Percentiles rank a stretch among this genome's conserved stretches.
Evolutionary conservation across 2,797 vertebrate genomes (phyloP).

Genomic region (Spinibarbus caldwelli): DNA sequence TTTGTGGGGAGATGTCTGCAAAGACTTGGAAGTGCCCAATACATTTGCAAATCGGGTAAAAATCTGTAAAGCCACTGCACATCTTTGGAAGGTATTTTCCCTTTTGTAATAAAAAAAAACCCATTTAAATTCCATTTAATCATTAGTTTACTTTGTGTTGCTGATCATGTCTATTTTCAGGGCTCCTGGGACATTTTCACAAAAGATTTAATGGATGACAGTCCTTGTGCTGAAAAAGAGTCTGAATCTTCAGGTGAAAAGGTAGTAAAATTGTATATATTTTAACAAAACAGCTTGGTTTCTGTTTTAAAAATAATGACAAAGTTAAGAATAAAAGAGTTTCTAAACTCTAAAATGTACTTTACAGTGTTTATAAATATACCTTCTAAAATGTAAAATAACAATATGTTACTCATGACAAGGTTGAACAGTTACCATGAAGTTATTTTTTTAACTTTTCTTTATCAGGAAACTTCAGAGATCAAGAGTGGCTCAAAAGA

Average conservation of each 20-base stretch:
- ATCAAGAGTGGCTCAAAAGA: background rate
- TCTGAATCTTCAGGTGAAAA: background rate
- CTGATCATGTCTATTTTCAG: background rate
- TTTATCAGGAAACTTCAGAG: background rate
- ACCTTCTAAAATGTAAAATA: background rate
- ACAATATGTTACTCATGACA: background rate
- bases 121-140: background rate
- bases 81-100: background rate
- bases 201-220: background rate
- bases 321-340: background rate
- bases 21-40: background rate
- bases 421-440: background rate
- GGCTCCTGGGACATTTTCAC: background rate
- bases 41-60: background rate
- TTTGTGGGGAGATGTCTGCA: slow-evolving; percentile 12
- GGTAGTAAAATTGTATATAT: background rate
- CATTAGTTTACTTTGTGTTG: background rate
- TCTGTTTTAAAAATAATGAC: background rate
- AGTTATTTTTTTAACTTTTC: background rate
- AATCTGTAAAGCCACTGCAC: background rate
- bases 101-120: background rate
- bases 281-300: background rate
- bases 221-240: background rate
- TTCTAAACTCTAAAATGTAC: background rate
- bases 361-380: background rate